A percentile compares a stretch with the other conserved stretches of the same genome.
phyloP scores from a whole-genome alignment of 2,113 vertebrate genomes.

The Tragelaphus strepsiceros region DNA sequence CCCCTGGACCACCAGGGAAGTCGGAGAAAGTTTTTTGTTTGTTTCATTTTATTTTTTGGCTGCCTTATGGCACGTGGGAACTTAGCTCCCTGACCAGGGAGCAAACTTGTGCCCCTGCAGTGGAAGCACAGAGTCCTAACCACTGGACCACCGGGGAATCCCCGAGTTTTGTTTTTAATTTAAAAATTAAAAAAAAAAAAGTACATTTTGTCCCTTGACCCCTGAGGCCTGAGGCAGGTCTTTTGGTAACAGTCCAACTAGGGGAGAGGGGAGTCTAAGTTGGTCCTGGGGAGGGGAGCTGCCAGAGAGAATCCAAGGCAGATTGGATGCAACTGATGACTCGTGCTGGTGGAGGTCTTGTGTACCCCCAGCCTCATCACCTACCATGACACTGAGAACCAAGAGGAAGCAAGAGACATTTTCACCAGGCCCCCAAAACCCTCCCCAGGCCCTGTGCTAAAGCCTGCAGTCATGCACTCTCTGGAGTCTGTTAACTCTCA shows the following conservation, averaged over 20 bases:
- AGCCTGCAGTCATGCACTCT: too few species aligned
- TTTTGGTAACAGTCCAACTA: not conserved
- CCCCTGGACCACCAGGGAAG: not conserved
- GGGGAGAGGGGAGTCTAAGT: too few species aligned
- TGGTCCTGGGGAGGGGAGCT: not conserved
- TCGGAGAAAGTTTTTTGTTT: too few species aligned
- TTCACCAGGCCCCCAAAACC: too few species aligned
- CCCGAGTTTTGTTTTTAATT: not conserved
- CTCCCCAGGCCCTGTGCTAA: too few species aligned
- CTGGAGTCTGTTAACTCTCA: too few species aligned
- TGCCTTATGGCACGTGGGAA: too few species aligned
- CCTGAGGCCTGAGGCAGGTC: not conserved
- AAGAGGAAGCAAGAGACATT: too few species aligned
- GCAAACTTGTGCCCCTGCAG: not conserved
- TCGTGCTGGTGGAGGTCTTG: not conserved
- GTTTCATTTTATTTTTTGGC: too few species aligned
- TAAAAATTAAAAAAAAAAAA: accelerated
- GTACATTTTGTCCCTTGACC: not conserved
- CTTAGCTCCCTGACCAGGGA: not conserved
- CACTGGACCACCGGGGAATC: not conserved
- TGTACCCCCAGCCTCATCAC: not conserved
- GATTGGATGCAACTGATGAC: not conserved
- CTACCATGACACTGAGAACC: not conserved
- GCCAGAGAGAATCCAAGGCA: not conserved
- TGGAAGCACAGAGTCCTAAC: not conserved